phyloP scores from a whole-genome alignment of 2,797 vertebrate species.

The Masticophis lateralis region DNA sequence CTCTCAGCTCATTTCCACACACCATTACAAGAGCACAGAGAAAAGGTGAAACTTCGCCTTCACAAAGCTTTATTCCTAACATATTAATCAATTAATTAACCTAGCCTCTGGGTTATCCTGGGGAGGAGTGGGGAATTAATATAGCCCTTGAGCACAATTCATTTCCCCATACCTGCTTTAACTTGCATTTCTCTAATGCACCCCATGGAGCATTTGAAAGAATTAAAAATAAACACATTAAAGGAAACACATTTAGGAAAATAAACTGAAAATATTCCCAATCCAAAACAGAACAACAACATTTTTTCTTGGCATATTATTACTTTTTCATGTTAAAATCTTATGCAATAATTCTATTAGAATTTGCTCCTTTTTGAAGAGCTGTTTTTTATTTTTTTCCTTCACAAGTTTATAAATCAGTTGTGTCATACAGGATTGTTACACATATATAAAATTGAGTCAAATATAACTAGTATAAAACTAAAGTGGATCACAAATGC shows the following conservation, averaged over 20 bases:
- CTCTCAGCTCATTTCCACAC: background rate
- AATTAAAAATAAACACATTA: background rate
- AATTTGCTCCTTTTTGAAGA: background rate
- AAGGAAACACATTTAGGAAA: background rate
- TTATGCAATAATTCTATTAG: rapidly evolving
- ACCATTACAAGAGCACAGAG: background rate
- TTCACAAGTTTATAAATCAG: conserved; percentile 21
- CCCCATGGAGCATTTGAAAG: background rate
- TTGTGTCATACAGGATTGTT: background rate
- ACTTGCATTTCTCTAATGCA: background rate
- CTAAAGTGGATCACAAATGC: background rate
- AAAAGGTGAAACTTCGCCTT: background rate
- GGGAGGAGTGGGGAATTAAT: background rate
- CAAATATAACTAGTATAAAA: background rate
- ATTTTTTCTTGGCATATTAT: background rate
- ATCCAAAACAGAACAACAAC: background rate
- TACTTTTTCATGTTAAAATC: background rate
- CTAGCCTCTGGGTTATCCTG: background rate
- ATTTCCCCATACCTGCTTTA: background rate
- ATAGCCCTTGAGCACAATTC: background rate
- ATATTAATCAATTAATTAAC: background rate
- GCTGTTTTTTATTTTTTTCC: conserved; percentile 10
- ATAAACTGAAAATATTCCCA: background rate
- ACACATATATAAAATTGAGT: background rate
- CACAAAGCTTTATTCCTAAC: background rate